Conservation (phyloP, 2,113 vertebrate species). For the Sturnus vulgaris region DNA sequence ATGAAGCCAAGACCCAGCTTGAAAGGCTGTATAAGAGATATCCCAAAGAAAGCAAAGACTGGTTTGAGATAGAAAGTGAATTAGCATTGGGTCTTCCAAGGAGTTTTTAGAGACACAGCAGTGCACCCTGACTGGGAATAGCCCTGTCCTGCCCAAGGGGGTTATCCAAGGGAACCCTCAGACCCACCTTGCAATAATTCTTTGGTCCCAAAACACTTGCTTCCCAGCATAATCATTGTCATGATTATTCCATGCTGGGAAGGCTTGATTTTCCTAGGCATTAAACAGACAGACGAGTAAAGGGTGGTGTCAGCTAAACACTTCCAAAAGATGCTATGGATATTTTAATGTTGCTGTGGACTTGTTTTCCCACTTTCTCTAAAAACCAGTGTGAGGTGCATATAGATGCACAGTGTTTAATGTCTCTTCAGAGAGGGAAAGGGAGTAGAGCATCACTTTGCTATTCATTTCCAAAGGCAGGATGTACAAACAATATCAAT, state of each 20-base stretch:
- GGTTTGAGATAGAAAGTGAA: background rate
- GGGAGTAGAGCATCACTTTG: background rate
- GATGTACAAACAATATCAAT: conserved; percentile 57
- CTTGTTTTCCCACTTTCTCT: background rate
- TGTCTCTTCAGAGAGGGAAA: background rate
- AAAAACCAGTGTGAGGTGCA: background rate
- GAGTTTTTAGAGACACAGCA: background rate
- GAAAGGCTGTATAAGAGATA: background rate
- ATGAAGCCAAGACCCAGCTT: background rate
- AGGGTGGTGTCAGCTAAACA: background rate
- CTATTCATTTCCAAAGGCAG: conserved; percentile 16
- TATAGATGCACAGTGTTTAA: background rate
- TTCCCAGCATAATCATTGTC: background rate
- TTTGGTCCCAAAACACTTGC: background rate
- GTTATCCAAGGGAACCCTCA: background rate
- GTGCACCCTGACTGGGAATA: background rate
- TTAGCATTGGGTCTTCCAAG: background rate
- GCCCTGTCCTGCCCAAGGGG: background rate
- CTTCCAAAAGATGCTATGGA: background rate
- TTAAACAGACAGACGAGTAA: background rate
- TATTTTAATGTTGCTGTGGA: background rate
- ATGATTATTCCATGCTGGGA: background rate
- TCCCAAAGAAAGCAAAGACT: background rate
- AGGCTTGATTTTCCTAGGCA: background rate
- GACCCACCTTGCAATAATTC: background rate